Conservation (phyloP, 2,113 vertebrate genomes). For the Aix galericulata region DNA sequence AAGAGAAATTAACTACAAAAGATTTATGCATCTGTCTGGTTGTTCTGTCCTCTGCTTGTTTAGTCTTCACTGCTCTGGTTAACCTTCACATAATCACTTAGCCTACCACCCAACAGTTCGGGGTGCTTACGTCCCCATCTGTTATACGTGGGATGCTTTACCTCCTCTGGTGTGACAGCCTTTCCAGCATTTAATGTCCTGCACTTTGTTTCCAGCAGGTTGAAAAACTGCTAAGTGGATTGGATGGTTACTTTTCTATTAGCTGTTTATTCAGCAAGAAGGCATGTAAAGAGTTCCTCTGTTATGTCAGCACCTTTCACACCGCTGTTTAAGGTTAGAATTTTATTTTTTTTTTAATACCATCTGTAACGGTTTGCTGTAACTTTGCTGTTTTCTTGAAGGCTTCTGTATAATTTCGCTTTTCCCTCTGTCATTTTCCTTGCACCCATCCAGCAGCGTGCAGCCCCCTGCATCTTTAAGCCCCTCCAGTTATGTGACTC, state of each 20-base stretch:
- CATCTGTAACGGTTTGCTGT: not conserved
- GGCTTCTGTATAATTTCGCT: not conserved
- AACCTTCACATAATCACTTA: not conserved
- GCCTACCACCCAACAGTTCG: too few species aligned
- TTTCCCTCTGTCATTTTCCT: not conserved
- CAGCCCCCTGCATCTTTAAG: not conserved
- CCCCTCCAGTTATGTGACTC: not conserved
- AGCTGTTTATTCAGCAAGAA: not conserved
- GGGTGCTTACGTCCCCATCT: too few species aligned
- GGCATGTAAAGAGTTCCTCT: not conserved
- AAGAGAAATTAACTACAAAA: not conserved
- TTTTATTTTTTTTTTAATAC: not conserved
- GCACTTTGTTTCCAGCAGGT: not conserved
- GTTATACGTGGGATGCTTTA: not conserved
- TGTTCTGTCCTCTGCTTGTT: not conserved
- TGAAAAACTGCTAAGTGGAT: not conserved
- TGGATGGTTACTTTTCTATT: not conserved
- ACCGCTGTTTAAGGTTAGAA: not conserved
- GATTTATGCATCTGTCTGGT: not conserved
- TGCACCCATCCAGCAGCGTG: not conserved
- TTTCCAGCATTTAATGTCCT: not conserved
- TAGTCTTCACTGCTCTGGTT: not conserved
- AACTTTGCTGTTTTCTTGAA: not conserved
- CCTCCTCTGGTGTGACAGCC: not conserved
- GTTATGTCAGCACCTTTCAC: not conserved